Evolutionary conservation across 2,797 vertebrate genomes (phyloP).

Genomic region (Chelidonichthys spinosus): DNA sequence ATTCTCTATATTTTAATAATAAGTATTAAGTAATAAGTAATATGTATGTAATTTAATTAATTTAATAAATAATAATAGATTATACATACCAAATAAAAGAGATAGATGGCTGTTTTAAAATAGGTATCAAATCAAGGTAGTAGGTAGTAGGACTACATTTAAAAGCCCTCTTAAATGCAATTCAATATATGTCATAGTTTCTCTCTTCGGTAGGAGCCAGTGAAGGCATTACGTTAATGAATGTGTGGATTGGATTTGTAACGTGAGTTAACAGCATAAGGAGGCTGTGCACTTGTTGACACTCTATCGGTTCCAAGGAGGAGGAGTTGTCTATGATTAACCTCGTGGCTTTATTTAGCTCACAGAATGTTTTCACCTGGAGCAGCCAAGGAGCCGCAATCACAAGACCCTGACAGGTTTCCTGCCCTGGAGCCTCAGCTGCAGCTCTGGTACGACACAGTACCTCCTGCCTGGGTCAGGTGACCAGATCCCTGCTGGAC

Average conservation of each 20-base stretch:
- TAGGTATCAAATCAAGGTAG: no score
- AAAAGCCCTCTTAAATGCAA: no score
- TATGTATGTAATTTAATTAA: no score
- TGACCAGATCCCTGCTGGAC: not conserved
- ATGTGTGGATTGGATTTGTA: conserved; percentile 39
- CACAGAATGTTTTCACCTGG: conserved; percentile 54
- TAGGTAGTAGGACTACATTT: no score
- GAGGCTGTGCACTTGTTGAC: conserved; percentile 57
- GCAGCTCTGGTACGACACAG: not conserved
- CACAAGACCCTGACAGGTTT: conserved; percentile 38
- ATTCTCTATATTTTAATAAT: no score
- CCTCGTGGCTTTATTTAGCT: conserved; percentile 53
- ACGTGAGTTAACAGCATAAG: conserved; percentile 54
- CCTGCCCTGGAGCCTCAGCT: not conserved
- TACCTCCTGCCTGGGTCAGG: not conserved
- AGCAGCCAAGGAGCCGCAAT: conserved; percentile 44
- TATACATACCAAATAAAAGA: no score
- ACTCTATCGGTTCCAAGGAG: conserved; percentile 47
- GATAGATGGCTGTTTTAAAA: no score
- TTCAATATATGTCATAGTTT: no score
- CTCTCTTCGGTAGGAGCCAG: not conserved
- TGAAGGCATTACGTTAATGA: not conserved
- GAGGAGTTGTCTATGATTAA: conserved; percentile 54
- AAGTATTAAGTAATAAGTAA: no score
- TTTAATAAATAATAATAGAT: no score